These are phyloP conservation scores for Lynx canadensis DNA, from an alignment of 2,113 vertebrate species.

Conservation along the genomic window DNA sequence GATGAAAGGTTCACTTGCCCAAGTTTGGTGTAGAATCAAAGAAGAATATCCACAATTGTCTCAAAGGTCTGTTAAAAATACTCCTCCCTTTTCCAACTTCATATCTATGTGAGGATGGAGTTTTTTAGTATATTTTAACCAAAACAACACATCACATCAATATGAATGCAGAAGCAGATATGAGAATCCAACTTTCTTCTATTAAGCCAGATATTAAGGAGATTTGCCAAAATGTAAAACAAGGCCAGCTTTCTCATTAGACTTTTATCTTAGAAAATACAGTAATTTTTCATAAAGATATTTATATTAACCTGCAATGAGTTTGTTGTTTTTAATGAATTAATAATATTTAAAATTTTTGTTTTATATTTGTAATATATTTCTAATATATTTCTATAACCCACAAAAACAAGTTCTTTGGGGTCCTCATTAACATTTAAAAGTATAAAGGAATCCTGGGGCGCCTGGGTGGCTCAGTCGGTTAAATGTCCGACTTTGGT, in stretches of 20 bases:
- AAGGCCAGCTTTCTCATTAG: constrained; percentile 15
- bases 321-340: constrained; percentile 28
- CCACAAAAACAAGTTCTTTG: constrained; percentile 6
- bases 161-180: constrained; percentile 24
- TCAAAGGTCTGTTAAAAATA: constrained; percentile 46
- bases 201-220: constrained; percentile 35
- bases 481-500: too few species aligned
- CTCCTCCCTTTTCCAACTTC: background rate
- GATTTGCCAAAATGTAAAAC: constrained; percentile 43
- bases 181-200: background rate
- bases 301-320: constrained; percentile 50
- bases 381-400: constrained; percentile 36
- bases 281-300: constrained; percentile 15
- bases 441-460: background rate
- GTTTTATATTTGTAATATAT: constrained; percentile 48
- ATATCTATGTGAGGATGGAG: background rate
- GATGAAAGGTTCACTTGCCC: constrained; percentile 14
- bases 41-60: background rate
- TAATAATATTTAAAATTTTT: constrained; percentile 52
- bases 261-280: constrained; percentile 37
- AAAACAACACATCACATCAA: background rate
- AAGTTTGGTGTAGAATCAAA: constrained; percentile 11
- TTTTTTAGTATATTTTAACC: constrained; percentile 1
- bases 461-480: too few species aligned
- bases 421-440: constrained; percentile 34